These are phyloP conservation scores for Chalcosyrphus nemorum DNA, from an alignment of 2,888 invertebrate genomes.

Conservation along the genomic window DNA sequence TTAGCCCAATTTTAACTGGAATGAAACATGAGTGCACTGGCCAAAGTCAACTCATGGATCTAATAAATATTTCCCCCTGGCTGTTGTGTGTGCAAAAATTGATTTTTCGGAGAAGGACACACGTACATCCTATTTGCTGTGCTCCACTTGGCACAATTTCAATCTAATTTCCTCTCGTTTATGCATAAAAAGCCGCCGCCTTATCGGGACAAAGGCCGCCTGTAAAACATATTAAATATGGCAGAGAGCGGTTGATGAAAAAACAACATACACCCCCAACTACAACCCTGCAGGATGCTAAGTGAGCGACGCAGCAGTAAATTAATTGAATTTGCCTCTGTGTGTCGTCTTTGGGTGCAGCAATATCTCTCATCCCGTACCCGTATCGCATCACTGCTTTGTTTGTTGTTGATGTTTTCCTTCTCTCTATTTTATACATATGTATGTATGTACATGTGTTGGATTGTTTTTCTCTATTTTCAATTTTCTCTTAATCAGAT, in stretches of 20 bases:
- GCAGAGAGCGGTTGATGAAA: slow-evolving; percentile 39
- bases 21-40: slow-evolving; percentile 20
- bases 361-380: not conserved
- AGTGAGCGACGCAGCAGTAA: slow-evolving; percentile 73
- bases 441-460: too few species aligned
- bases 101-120: slow-evolving; percentile 61
- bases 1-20: slow-evolving; percentile 30
- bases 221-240: slow-evolving; percentile 72
- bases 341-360: slow-evolving; percentile 33
- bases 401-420: slow-evolving; percentile 25
- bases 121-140: slow-evolving; percentile 62
- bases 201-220: slow-evolving; percentile 71
- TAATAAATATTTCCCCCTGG: slow-evolving; percentile 48
- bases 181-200: slow-evolving; percentile 70
- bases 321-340: slow-evolving; percentile 72
- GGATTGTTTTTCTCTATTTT: slow-evolving; percentile 70
- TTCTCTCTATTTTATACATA: slow-evolving; percentile 21
- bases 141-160: slow-evolving; percentile 73
- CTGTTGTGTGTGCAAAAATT: slow-evolving; percentile 67
- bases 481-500: slow-evolving; percentile 73
- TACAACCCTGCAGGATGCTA: slow-evolving; percentile 42
- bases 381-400: slow-evolving; percentile 32
- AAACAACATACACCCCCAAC: slow-evolving; percentile 24
- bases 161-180: slow-evolving; percentile 72
- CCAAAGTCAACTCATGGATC: slow-evolving; percentile 42